Percentiles rank a stretch among this genome's conserved stretches.
Conservation (phyloP, 2,888 invertebrate genomes). For the Caenorhabditis imperialis region DNA sequence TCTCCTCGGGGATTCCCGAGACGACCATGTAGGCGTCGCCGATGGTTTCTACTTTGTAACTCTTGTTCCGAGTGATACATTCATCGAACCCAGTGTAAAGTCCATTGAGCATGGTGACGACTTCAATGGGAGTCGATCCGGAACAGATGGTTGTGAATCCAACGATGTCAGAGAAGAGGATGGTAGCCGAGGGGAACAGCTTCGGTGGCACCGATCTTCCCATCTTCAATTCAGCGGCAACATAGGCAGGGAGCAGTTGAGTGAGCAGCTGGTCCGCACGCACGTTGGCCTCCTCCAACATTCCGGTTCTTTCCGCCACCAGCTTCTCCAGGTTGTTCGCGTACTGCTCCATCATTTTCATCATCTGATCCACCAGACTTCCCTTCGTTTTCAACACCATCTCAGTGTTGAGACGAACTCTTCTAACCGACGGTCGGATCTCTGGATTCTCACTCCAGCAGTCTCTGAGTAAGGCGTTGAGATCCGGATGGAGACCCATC, state of each 20-base stretch:
- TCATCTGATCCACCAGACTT: slow-evolving; percentile 76
- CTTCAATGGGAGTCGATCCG: slow-evolving; percentile 73
- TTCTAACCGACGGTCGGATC: slow-evolving; percentile 73
- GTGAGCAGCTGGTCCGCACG: slow-evolving; percentile 74
- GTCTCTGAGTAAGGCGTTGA: slow-evolving; percentile 66
- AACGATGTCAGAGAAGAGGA: slow-evolving; percentile 69
- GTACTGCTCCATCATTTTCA: slow-evolving; percentile 73
- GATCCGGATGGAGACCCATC: slow-evolving; percentile 73
- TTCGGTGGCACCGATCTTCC: slow-evolving; percentile 75
- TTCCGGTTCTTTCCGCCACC: slow-evolving; percentile 76
- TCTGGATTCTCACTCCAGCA: slow-evolving; percentile 77
- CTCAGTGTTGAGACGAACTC: slow-evolving; percentile 76
- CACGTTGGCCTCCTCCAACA: slow-evolving; percentile 76
- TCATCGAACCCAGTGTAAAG: slow-evolving; percentile 76
- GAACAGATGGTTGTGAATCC: slow-evolving; percentile 76
- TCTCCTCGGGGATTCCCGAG: slow-evolving; percentile 76
- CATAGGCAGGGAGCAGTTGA: slow-evolving; percentile 75
- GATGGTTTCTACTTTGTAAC: slow-evolving; percentile 75
- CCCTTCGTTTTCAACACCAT: slow-evolving; percentile 74
- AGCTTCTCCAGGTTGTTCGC: slow-evolving; percentile 77
- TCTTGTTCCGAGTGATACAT: slow-evolving; percentile 67
- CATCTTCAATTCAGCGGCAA: slow-evolving; percentile 74
- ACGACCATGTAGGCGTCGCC: slow-evolving; percentile 77
- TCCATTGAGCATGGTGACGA: slow-evolving; percentile 76
- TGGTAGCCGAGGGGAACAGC: slow-evolving; percentile 69